These are phyloP conservation scores for Trimorus sp. DNA, from an alignment of 2,888 invertebrate species.

Conservation along the genomic window DNA sequence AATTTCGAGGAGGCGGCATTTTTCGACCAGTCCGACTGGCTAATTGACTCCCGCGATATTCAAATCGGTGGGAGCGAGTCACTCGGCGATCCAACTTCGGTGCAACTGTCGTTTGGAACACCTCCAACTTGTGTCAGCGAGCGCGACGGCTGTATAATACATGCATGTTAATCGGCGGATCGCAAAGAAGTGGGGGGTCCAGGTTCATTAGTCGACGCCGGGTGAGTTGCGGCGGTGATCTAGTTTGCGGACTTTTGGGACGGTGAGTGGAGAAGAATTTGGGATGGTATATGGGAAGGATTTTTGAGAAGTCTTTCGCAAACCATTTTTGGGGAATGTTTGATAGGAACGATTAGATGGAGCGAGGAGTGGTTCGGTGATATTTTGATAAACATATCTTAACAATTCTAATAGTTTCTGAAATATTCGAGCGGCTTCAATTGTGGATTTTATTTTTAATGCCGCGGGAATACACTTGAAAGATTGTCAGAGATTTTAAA, in stretches of 20 bases:
- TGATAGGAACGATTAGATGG: background rate
- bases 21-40: slow-evolving; percentile 38
- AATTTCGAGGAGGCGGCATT: slow-evolving; percentile 12
- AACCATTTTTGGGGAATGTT: background rate
- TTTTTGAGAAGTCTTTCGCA: background rate
- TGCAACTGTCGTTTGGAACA: slow-evolving; percentile 63
- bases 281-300: background rate
- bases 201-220: slow-evolving; percentile 42
- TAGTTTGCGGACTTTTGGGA: background rate
- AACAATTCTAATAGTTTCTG: too few species aligned
- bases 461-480: too few species aligned
- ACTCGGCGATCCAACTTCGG: slow-evolving; percentile 45
- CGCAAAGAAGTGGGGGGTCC: slow-evolving; percentile 41
- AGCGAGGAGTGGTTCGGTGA: too few species aligned
- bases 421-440: too few species aligned
- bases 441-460: too few species aligned
- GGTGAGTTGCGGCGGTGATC: background rate
- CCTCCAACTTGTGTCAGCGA: slow-evolving; percentile 58
- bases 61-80: slow-evolving; percentile 49
- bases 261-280: background rate
- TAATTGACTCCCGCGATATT: slow-evolving; percentile 60
- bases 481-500: too few species aligned
- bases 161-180: slow-evolving; percentile 57
- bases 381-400: too few species aligned
- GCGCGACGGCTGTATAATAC: slow-evolving; percentile 45